Evolutionary conservation across 2,888 invertebrate genomes (phyloP).

Genomic region (Torymus tubicola): DNA sequence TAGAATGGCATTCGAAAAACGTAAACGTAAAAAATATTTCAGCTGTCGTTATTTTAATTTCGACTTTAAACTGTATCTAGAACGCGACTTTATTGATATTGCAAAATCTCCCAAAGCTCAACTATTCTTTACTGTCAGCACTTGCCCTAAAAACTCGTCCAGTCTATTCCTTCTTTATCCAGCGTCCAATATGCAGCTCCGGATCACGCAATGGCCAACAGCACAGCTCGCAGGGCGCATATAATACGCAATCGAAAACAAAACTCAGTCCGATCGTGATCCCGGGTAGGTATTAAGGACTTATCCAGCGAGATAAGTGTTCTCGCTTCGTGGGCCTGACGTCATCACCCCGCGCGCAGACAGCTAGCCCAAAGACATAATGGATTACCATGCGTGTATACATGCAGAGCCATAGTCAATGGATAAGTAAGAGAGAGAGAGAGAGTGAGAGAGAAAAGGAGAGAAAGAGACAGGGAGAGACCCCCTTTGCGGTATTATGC

Average conservation of each 20-base stretch:
- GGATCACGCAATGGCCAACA: too few relatives aligned
- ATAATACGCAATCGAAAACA: conserved; percentile 41
- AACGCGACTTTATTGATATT: too few relatives aligned
- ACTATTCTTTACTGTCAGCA: conserved; percentile 27
- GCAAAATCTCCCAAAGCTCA: not conserved
- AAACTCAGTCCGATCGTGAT: conserved; percentile 54
- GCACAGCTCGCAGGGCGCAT: not conserved
- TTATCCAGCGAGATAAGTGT: conserved; percentile 49
- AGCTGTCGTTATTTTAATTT: too few relatives aligned
- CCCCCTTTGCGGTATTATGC: conserved; percentile 57
- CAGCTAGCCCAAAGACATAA: conserved; percentile 17
- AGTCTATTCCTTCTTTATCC: too few relatives aligned
- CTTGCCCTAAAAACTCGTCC: too few relatives aligned
- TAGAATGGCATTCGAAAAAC: too few relatives aligned
- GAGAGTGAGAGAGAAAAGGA: too few relatives aligned
- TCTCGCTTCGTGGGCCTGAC: conserved; percentile 2
- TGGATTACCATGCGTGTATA: conserved; percentile 33
- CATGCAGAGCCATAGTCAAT: conserved; percentile 9
- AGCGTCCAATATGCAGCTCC: too few relatives aligned
- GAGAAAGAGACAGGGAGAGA: not conserved
- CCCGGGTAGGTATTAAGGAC: conserved; percentile 59
- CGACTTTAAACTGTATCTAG: too few relatives aligned
- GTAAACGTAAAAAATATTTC: too few relatives aligned
- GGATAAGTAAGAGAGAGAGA: not conserved
- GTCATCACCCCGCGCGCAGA: not conserved